A percentile compares a stretch with the other conserved stretches of the same genome.
Evolutionary conservation across 2,888 invertebrate genomes (phyloP).

Genomic region (Agrotis ipsilon): DNA sequence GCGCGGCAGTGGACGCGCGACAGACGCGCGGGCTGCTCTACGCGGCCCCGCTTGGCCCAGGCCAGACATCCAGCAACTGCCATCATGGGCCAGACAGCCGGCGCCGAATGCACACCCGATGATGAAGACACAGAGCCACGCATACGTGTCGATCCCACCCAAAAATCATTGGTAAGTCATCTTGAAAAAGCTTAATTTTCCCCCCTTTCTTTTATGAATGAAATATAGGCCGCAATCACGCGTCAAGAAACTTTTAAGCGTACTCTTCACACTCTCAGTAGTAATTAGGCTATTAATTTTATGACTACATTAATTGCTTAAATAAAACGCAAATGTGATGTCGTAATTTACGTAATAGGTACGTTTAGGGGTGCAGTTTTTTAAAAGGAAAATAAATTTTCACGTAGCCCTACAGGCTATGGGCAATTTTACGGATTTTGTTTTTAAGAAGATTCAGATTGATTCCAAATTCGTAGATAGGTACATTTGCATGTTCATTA

Average conservation of each 20-base stretch:
- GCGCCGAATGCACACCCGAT: conserved; percentile 89
- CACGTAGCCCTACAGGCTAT: background rate
- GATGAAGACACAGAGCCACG: conserved; percentile 89
- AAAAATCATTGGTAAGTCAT: conserved; percentile 89
- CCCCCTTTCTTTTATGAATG: conserved; percentile 25
- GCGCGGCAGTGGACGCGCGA: conserved; percentile 87
- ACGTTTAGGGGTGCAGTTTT: background rate
- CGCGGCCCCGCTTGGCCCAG: conserved; percentile 86
- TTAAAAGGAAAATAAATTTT: background rate
- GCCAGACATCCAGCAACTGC: conserved; percentile 60
- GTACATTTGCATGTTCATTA: conserved; percentile 10
- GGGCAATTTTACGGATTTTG: too few relatives aligned
- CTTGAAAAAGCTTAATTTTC: background rate
- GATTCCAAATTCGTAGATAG: background rate
- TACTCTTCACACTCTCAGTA: conserved; percentile 7
- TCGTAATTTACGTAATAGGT: conserved; percentile 34
- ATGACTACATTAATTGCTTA: conserved; percentile 24
- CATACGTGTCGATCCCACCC: conserved; percentile 88
- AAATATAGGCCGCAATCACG: conserved; percentile 26
- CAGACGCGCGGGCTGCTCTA: conserved; percentile 87
- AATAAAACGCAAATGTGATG: conserved; percentile 7
- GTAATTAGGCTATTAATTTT: conserved; percentile 32
- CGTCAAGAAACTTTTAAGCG: conserved; percentile 36
- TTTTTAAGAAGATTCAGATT: conserved; percentile 3
- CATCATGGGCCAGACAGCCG: conserved; percentile 90